These are phyloP conservation scores for Neofelis nebulosa DNA, from an alignment of 2,113 vertebrate species.

Conservation along the genomic window DNA sequence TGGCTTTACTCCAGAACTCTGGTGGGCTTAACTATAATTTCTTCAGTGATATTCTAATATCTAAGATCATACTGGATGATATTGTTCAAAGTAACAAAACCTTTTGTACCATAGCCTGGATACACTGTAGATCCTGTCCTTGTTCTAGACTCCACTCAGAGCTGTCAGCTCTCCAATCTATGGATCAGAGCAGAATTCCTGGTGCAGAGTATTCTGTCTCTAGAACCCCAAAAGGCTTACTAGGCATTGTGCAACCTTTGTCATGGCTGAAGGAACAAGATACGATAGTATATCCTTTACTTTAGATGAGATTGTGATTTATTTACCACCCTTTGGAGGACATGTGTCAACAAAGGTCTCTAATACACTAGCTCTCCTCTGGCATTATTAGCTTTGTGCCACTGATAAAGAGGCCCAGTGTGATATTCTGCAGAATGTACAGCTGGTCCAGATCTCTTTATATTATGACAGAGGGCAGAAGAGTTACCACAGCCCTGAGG, in stretches of 20 bases:
- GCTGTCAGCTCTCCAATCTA: background rate
- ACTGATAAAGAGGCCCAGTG: background rate
- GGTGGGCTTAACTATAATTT: background rate
- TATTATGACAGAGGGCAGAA: background rate
- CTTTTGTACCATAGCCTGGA: background rate
- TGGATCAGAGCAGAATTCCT: background rate
- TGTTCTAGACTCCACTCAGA: background rate
- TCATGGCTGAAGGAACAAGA: background rate
- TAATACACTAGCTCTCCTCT: background rate
- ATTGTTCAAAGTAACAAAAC: background rate
- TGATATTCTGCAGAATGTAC: background rate
- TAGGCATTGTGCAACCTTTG: background rate
- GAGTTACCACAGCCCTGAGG: background rate
- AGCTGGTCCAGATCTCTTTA: background rate
- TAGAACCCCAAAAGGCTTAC: background rate
- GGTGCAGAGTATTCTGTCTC: fast-evolving
- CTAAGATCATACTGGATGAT: background rate
- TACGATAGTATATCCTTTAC: background rate
- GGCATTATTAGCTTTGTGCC: background rate
- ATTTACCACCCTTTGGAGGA: background rate
- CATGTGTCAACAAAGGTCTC: background rate
- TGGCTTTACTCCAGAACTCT: background rate
- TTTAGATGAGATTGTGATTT: background rate
- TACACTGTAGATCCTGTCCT: background rate
- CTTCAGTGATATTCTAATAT: background rate